Evolutionary conservation across 1,140 invertebrate species (phyloP).

Genomic region (Venustaconcha ellipsiformis): DNA sequence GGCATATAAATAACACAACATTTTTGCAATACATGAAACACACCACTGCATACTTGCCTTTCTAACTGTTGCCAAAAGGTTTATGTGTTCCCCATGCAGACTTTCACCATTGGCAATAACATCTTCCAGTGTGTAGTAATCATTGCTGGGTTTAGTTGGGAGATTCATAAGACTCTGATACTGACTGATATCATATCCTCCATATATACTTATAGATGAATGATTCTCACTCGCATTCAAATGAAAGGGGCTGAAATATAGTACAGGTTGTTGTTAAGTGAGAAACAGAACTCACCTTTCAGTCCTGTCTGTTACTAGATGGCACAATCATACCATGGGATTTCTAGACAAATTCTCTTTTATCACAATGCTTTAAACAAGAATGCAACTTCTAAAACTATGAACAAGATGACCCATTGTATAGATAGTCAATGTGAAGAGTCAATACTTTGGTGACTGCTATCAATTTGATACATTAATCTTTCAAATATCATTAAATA

Average conservation of each 20-base stretch:
- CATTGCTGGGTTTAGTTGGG: constrained; percentile 58
- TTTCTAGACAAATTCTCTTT: not conserved
- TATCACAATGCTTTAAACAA: not conserved
- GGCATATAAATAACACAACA: not conserved
- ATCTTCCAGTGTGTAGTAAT: constrained; percentile 64
- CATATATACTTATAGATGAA: constrained; percentile 46
- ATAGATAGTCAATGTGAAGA: too few species aligned
- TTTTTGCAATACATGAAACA: not conserved
- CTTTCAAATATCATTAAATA: too few species aligned
- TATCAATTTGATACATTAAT: too few species aligned
- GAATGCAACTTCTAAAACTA: too few species aligned
- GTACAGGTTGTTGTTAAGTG: not conserved
- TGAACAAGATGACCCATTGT: too few species aligned
- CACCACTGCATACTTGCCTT: constrained; percentile 40
- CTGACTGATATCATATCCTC: constrained; percentile 39
- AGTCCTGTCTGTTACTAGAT: too few species aligned
- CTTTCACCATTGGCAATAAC: constrained; percentile 58
- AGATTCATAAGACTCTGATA: constrained; percentile 45
- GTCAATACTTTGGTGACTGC: too few species aligned
- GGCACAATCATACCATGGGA: constrained; percentile 1
- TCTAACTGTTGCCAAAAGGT: constrained; percentile 56
- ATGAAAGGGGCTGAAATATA: constrained; percentile 49
- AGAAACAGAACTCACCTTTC: too few species aligned
- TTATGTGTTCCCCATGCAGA: constrained; percentile 60
- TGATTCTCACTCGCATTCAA: constrained; percentile 61